These are phyloP conservation scores for Drymodes brunneopygia DNA, from an alignment of 2,113 vertebrate species.

Conservation along the genomic window DNA sequence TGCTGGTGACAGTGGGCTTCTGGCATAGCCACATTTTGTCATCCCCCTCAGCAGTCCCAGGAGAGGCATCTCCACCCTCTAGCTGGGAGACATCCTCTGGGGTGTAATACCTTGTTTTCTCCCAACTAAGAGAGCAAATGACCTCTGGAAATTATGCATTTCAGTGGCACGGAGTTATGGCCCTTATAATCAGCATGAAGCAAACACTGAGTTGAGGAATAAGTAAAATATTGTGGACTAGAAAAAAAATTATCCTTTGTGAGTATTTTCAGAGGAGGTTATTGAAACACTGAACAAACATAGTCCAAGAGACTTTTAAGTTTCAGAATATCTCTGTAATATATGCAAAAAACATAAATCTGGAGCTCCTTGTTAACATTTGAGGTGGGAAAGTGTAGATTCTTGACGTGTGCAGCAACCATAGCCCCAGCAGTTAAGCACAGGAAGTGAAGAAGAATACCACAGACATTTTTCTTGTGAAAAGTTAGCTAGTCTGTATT, in stretches of 20 bases:
- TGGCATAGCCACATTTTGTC: background rate
- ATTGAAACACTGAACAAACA: background rate
- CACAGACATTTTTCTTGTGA: slow-evolving; percentile 29
- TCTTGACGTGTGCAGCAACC: background rate
- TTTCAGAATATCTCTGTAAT: background rate
- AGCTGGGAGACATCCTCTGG: fast-evolving
- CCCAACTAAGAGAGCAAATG: background rate
- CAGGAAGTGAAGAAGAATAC: slow-evolving; percentile 58
- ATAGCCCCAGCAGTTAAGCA: slow-evolving; percentile 33
- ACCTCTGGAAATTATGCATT: background rate
- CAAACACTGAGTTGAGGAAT: background rate
- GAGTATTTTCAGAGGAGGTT: background rate
- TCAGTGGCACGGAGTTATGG: background rate
- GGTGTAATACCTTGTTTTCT: background rate
- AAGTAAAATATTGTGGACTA: background rate
- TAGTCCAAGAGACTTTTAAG: background rate
- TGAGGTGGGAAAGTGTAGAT: background rate
- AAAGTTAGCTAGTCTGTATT: background rate
- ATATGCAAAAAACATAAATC: background rate
- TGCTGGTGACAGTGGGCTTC: background rate
- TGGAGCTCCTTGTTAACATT: background rate
- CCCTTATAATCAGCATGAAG: background rate
- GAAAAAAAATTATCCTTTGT: background rate
- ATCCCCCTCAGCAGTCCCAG: fast-evolving
- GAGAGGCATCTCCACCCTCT: background rate